Evolutionary conservation across 2,113 vertebrate genomes (phyloP), one percentile per base, ranked within the genome.

Genomic region (Agelaius tricolor): DNA sequence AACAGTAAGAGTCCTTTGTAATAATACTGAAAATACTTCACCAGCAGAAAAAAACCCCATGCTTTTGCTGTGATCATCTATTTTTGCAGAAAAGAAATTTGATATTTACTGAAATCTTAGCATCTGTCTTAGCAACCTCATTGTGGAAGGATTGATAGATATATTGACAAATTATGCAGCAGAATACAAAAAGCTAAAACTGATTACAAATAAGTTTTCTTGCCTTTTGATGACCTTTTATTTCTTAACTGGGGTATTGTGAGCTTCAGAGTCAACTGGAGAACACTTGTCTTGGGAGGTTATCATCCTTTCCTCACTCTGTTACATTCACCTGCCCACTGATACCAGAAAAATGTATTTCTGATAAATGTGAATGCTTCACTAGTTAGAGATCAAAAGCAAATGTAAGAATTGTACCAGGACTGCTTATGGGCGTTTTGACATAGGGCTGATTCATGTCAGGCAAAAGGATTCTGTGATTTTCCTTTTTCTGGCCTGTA

Each of bases 1-100:
- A 92, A 91, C 87, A 86, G 35, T 62, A 43, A 86, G 24, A 39
- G 24, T 84, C 78, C 83, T 90, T 93, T 88, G 68, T 74, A 63
- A 78, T 90, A 84, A 92, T 90, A 55, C 74, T 61, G 61, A 72
- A 91, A 80, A 67, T 86, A 62, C 33, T 89, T 96, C 15, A 73
- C 23, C 21, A 57, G 51, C 33, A 77, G 37, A 15, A 83, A 76
- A 91, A 75, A 72, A 21, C 2, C 27, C 54, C 54, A 80, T 1
- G 16, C 10, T 81, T 84, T 88, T 71, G 11, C 58, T 88, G 33
- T 47, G 37, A 67, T 89, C 67, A n/a, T 73, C 20, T 35, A 41
- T 58, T 96, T 93, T 90, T 78, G 27, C 61, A 74, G 44, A 80
- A 93, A 79, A 91, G 8, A 68, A 84, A 39, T 63, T 73, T 88